phyloP scores from a whole-genome alignment of 2,888 invertebrate genomes.

The Hydraecia micacea region DNA sequence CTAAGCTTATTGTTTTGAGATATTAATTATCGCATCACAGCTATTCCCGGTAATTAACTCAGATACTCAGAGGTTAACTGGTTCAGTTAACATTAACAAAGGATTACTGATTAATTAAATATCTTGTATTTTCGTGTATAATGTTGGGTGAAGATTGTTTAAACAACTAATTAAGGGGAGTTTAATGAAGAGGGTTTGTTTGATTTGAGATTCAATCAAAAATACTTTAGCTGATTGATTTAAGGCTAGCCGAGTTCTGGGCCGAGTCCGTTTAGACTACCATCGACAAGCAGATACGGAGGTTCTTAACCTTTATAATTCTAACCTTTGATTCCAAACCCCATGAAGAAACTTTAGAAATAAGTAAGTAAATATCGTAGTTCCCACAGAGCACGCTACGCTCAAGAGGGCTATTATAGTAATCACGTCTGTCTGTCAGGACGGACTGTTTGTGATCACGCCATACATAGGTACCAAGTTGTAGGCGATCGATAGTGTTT shows the following conservation, averaged over 20 bases:
- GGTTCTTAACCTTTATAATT: background rate
- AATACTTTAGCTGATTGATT: too few relatives aligned
- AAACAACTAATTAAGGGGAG: background rate
- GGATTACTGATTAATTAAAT: constrained; percentile 53
- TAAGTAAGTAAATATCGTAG: constrained; percentile 44
- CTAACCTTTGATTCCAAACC: constrained; percentile 28
- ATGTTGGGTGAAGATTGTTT: background rate
- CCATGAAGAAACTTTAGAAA: constrained; percentile 14
- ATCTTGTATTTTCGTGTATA: constrained; percentile 30
- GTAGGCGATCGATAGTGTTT: constrained; percentile 42
- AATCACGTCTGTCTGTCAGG: constrained; percentile 43
- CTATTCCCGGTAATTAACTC: constrained; percentile 58
- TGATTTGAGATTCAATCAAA: background rate
- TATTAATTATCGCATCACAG: constrained; percentile 64
- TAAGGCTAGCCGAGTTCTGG: too few relatives aligned
- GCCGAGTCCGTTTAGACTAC: background rate
- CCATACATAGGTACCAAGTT: constrained; percentile 28
- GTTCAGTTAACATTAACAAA: constrained; percentile 54
- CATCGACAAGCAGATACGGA: background rate
- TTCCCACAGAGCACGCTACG: constrained; percentile 37
- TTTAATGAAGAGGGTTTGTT: background rate
- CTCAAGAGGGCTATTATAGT: constrained; percentile 39
- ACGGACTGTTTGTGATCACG: constrained; percentile 46
- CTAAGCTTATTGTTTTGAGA: constrained; percentile 58
- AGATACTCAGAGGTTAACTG: constrained; percentile 44